These are phyloP conservation scores for Selene dorsalis DNA, from an alignment of 2,797 vertebrate species.

Conservation along the genomic window DNA sequence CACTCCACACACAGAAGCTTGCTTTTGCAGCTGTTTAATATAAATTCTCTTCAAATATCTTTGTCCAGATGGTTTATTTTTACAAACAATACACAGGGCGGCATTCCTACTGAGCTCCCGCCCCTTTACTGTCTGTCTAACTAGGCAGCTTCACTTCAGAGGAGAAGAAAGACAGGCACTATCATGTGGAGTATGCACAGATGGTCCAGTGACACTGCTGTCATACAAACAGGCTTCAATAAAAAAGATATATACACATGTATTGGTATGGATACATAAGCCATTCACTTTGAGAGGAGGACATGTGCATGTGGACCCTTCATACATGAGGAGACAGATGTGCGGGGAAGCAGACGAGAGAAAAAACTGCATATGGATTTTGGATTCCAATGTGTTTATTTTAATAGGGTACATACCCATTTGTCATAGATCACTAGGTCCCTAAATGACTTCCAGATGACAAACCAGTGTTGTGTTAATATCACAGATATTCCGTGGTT, in stretches of 20 bases:
- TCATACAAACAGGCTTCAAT: constrained; percentile 85
- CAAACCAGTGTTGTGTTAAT: constrained; percentile 87
- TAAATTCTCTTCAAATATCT: constrained; percentile 97
- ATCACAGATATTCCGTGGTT: constrained; percentile 86
- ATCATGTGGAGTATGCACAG: constrained; percentile 85
- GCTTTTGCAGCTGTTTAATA: constrained; percentile 99
- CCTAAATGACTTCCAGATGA: constrained; percentile 92
- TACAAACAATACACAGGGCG: constrained; percentile 96
- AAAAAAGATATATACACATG: constrained; percentile 82
- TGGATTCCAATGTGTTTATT: constrained; percentile 75
- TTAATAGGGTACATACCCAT: constrained; percentile 83
- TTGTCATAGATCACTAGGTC: constrained; percentile 86
- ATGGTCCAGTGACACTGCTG: constrained; percentile 88
- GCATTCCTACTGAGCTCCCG: constrained; percentile 87
- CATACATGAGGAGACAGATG: constrained; percentile 72
- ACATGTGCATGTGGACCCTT: constrained; percentile 39
- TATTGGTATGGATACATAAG: constrained; percentile 82
- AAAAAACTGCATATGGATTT: constrained; percentile 67
- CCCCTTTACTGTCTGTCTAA: constrained; percentile 82
- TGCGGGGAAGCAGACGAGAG: constrained; percentile 28
- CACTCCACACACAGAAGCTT: constrained; percentile 88
- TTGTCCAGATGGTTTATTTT: constrained; percentile 97
- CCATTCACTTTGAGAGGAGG: constrained; percentile 71
- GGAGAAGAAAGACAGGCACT: constrained; percentile 69
- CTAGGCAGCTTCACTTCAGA: constrained; percentile 78